Base-by-base conservation (phyloP, 2,888 invertebrate species). In the Drosophila colorata region DNA sequence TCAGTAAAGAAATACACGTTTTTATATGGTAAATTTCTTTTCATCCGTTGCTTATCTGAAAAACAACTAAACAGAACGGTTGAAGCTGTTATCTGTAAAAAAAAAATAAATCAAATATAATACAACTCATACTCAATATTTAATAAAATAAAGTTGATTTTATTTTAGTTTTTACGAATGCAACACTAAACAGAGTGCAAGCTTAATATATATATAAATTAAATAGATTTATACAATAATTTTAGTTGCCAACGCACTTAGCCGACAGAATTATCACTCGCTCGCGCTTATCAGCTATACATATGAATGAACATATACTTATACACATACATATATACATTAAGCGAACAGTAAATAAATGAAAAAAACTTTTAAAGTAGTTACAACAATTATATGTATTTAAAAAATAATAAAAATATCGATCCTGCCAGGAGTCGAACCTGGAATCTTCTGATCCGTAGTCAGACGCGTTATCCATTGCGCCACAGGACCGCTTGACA, bases 371-470 rank as follows among this genome's bases (percentile, higher is more conserved):
- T 9, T 8, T 28, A 25, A 6, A 25, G 7, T 9, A 2, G 9
- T 9, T 9, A 9, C 9, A 9, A 25, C 8, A 28, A 6, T 38
- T 16, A 7, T 0, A 43, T 37, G 25, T 13, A 7, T 8, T 35
- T 11, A 20, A 6, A 13, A 18, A 47, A n/a, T 7, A 13, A 25
- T 4, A 25, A 31, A 35, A 43, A 38, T 1, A 0, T 43, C 90
- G 90, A 90, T 88, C 90, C 90, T 90, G 90, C 90, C 90, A 90
- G 91, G 91, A 90, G 91, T 90, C 90, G 91, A 90, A 90, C 91
- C 91, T 90, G 91, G 91, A 91, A 90, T 90, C 91, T 90, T 91
- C 91, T 91, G 91, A 91, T 91, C 91, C 90, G 91, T 91, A 90
- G 91, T 91, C 91, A 90, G 87, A 89, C 88, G 85, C 87, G 88